These are phyloP conservation scores for Trachymyrmex cornetzi DNA, from an alignment of 1,140 invertebrate species.

Conservation along the genomic window DNA sequence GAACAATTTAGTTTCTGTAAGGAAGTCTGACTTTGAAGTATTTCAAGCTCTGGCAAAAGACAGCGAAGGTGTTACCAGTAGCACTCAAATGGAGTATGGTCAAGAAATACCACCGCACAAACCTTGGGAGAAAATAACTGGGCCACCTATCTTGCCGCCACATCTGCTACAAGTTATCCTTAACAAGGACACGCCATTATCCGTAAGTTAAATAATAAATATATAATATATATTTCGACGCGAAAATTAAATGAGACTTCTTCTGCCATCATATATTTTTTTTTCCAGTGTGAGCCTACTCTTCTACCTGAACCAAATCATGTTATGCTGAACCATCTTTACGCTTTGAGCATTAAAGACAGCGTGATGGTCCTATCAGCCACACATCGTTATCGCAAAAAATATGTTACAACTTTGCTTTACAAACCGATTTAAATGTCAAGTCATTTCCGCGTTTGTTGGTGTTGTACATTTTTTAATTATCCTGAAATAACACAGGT, in stretches of 20 bases:
- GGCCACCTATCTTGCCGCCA: conserved; percentile 98
- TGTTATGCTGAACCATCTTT: conserved; percentile 99
- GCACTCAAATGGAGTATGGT: conserved; percentile 93
- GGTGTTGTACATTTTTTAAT: conserved; percentile 53
- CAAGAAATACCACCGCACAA: conserved; percentile 96
- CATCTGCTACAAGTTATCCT: conserved; percentile 99
- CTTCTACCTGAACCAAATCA: conserved; percentile 99
- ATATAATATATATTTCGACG: not conserved
- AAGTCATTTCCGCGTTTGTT: conserved; percentile 73
- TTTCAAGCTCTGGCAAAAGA: conserved; percentile 98
- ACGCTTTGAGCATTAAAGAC: conserved; percentile 99
- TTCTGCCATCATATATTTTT: conserved; percentile 41
- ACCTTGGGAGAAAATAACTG: conserved; percentile 96
- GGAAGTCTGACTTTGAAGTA: conserved; percentile 98
- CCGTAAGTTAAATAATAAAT: conserved; percentile 89
- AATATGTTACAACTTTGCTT: conserved; percentile 99
- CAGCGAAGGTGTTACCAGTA: conserved; percentile 91
- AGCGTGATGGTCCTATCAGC: conserved; percentile 99
- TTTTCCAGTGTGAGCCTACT: conserved; percentile 97
- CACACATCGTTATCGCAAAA: conserved; percentile 98
- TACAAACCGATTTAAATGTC: conserved; percentile 97
- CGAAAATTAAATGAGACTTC: not conserved
- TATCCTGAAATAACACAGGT: conserved; percentile 41
- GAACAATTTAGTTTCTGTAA: conserved; percentile 97
- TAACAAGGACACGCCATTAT: conserved; percentile 98